phyloP scores from a whole-genome alignment of 2,888 invertebrate species.

The Chloroclysta siterata region DNA sequence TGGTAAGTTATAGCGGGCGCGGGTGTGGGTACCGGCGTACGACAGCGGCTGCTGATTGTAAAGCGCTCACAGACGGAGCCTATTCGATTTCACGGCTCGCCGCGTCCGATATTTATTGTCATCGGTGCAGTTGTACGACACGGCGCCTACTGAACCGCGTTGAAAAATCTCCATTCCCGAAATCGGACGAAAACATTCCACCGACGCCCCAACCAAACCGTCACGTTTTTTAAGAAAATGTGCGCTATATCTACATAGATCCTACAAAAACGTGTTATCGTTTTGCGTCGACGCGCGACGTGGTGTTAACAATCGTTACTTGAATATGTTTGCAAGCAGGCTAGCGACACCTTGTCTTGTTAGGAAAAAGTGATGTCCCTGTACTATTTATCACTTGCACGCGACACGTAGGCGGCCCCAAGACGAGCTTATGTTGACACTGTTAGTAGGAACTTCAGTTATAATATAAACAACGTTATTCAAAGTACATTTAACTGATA shows the following conservation, averaged over 20 bases:
- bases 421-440: constrained; percentile 61
- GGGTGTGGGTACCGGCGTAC: constrained; percentile 64
- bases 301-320: constrained; percentile 67
- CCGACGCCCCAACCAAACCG: constrained; percentile 58
- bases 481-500: not conserved
- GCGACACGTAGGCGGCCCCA: constrained; percentile 59
- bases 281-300: constrained; percentile 43
- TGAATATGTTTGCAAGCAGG: constrained; percentile 70
- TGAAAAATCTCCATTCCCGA: constrained; percentile 80
- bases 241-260: constrained; percentile 45
- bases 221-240: constrained; percentile 63
- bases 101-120: constrained; percentile 84
- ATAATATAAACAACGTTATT: not conserved
- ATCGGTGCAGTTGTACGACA: constrained; percentile 84
- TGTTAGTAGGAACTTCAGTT: constrained; percentile 44
- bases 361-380: constrained; percentile 78
- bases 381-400: constrained; percentile 80
- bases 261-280: constrained; percentile 51
- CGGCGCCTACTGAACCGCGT: constrained; percentile 81
- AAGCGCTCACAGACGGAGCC: constrained; percentile 84
- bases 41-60: constrained; percentile 83
- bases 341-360: constrained; percentile 80
- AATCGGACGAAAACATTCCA: constrained; percentile 79
- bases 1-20: constrained; percentile 71
- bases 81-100: constrained; percentile 85